Evolutionary conservation across 2,113 vertebrate species (phyloP).

Genomic region (Raphicerus campestris): DNA sequence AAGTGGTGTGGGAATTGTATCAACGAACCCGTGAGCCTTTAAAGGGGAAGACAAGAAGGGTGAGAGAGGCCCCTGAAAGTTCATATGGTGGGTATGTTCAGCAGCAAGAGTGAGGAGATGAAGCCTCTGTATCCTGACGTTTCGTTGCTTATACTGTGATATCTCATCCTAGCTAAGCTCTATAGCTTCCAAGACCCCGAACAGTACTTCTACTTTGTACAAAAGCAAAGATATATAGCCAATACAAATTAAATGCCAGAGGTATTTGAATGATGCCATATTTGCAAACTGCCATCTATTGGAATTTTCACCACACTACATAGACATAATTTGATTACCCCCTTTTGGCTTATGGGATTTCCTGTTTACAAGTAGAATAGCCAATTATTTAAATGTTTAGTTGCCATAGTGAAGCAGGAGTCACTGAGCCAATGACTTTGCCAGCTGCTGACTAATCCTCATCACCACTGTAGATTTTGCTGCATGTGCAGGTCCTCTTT

Average conservation of each 20-base stretch:
- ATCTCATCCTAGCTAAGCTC: conserved; percentile 78
- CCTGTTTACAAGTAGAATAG: conserved; percentile 84
- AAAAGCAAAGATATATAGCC: conserved; percentile 74
- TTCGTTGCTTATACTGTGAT: conserved; percentile 81
- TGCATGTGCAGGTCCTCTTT: conserved; percentile 73
- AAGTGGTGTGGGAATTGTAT: conserved; percentile 48
- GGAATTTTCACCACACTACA: conserved; percentile 79
- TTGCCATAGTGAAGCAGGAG: conserved; percentile 81
- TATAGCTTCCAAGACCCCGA: conserved; percentile 65
- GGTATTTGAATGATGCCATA: conserved; percentile 83
- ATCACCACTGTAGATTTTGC: conserved; percentile 79
- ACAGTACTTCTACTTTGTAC: conserved; percentile 68
- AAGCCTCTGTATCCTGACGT: conserved; percentile 65
- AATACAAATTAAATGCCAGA: conserved; percentile 78
- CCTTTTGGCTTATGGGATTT: conserved; percentile 80
- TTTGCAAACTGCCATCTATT: conserved; percentile 76
- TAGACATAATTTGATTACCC: conserved; percentile 75
- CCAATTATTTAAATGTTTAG: conserved; percentile 82
- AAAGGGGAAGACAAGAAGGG: conserved; percentile 61
- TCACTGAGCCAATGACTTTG: conserved; percentile 80
- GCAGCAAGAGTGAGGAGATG: conserved; percentile 57
- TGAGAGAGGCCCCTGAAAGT: conserved; percentile 53
- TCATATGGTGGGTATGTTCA: conserved; percentile 59
- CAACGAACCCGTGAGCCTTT: conserved; percentile 59
- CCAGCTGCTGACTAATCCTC: conserved; percentile 80